phyloP scores from a whole-genome alignment of 2,113 vertebrate species.

The Ictalurus furcatus region DNA sequence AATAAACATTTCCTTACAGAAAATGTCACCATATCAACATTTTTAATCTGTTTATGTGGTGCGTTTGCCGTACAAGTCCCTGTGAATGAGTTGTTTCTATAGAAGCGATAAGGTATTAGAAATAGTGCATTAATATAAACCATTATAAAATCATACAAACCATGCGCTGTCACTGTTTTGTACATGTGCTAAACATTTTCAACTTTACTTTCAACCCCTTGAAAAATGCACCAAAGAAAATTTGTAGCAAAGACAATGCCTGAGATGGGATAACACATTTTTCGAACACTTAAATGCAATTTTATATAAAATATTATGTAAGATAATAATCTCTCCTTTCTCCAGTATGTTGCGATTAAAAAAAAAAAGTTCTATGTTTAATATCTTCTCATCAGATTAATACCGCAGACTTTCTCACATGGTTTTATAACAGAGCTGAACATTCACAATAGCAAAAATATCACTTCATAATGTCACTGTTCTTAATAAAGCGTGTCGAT shows the following conservation, averaged over 20 bases:
- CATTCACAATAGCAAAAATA: neutral
- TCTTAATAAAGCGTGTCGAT: neutral
- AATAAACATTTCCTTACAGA: too few species aligned
- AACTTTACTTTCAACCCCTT: neutral
- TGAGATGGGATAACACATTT: neutral
- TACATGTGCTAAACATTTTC: too few species aligned
- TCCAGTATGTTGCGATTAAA: neutral
- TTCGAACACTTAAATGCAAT: neutral
- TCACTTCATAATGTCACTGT: neutral
- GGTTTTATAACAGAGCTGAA: neutral
- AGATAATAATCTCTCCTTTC: neutral
- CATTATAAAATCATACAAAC: too few species aligned
- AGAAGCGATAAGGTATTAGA: too few species aligned
- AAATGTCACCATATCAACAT: too few species aligned
- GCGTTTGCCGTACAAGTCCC: too few species aligned
- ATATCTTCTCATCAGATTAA: neutral
- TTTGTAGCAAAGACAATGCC: neutral
- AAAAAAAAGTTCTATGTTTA: neutral
- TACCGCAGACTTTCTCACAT: neutral
- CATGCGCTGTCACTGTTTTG: neutral
- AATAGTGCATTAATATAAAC: too few species aligned
- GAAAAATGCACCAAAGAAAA: neutral
- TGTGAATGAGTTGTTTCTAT: too few species aligned
- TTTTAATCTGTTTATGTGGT: too few species aligned
- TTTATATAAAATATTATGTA: neutral